Base-by-base conservation (phyloP, 1,140 invertebrate genomes). In the Polypedilum pembai region DNA sequence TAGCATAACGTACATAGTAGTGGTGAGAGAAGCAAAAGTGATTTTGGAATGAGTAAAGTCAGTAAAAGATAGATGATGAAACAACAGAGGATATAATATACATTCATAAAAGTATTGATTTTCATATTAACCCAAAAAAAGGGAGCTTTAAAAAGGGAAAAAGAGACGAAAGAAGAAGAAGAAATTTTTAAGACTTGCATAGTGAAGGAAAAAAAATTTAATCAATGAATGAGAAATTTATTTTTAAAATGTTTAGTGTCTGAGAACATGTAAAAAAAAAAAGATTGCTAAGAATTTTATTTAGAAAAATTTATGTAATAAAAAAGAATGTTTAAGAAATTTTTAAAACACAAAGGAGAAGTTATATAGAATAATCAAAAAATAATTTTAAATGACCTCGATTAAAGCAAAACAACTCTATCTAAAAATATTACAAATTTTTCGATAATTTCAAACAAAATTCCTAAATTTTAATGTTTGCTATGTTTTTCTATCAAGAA, bases 31-130 rank as follows among this genome's bases (percentile, higher is more conserved):
- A 56, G 15, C 4, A n/a, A 56, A 12, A n/a, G n/a, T n/a, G n/a
- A n/a, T n/a, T n/a, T n/a, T n/a, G n/a, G 12, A 56, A n/a, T 15
- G 45, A 15, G 45, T 12, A 1, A n/a, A 56, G 45, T 56, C 45
- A 56, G 45, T 56, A n/a, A 56, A 56, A 56, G 45, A 56, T 56
- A 56, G 45, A 56, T 56, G 45, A 56, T 56, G 45, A 56, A 56
- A 56, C 45, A 56, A 56, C 45, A 56, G 45, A 56, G 45, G 45
- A 56, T 56, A 56, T 56, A 33, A 1, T 3, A 1, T 3, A n/a
- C n/a, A 56, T 56, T 56, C 45, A 56, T 56, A 56, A 56, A 56
- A 56, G 45, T 56, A 56, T 56, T 56, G 45, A 56, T 56, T 56
- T 56, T 56, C 45, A 56, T 56, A 56, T 56, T 56, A 56, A 56